Evolutionary conservation across 2,113 vertebrate species (phyloP), one percentile per base, ranked within the genome.

Genomic region (Psephotus haematonotus): DNA sequence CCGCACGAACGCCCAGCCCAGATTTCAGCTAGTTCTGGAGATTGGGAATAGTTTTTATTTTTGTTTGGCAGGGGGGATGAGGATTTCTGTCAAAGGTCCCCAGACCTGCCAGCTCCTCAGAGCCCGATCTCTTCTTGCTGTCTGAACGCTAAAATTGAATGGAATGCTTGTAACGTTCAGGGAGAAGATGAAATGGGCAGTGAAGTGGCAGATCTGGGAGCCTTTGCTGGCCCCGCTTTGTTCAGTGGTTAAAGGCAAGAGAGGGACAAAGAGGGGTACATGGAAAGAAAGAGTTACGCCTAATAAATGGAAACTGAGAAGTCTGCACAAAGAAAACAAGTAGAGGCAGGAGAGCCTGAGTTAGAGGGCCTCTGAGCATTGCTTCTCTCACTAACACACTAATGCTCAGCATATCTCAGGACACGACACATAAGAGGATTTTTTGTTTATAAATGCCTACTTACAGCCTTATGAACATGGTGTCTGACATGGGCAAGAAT

Each of bases 1-100:
- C 99, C 99, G 98, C 98, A 99, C 98, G 97, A 98, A 99, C 98
- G 98, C 98, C 98, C 98, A 98, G 98, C 98, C 98, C 97, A 98
- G 98, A 98, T 98, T 98, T 97, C 97, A 98, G 96, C 88, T 95
- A 96, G 63, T 91, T 98, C 82, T 87, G 88, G 84, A 97, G 95
- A 57, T 77, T 11, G 63, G 88, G 80, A 84, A 50, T 46, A 43
- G 17, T 37, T 80, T 57, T 77, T 55, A 8, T 33, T 18, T 20
- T 5, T 1, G 10, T 33, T 88, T 83, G 44, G 67, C 55, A 49
- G 67, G 63, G 67, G 64, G 24, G 31, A 31, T 1, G 13, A 57
- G 39, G 63, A 37, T 33, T 35, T 79, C 22, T 75, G 71, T 86
- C 97, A 98, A 98, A 97, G 97, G 94, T 74, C 72, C 88, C 91